Percentiles rank a stretch among this genome's conserved stretches.
These are phyloP conservation scores for Oncorhynchus gorbuscha DNA, from an alignment of 2,113 vertebrate species.

Conservation along the genomic window DNA sequence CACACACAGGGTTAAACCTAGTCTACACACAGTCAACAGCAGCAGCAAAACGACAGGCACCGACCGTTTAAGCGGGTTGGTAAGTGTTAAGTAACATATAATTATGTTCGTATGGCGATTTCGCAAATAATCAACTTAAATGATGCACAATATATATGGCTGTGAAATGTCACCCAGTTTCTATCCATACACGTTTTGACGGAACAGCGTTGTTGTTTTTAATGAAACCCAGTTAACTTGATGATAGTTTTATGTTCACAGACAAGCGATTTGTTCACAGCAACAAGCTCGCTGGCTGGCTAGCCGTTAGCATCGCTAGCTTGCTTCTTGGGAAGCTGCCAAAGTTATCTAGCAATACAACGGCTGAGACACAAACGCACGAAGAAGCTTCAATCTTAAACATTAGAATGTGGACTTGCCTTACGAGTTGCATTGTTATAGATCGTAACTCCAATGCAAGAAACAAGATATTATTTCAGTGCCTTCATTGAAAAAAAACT, in stretches of 20 bases:
- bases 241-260: background rate
- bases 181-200: too few relatives aligned
- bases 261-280: constrained; percentile 39
- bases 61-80: too few relatives aligned
- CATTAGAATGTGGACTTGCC: constrained; percentile 59
- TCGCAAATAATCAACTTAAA: too few relatives aligned
- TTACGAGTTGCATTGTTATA: constrained; percentile 67
- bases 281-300: constrained; percentile 61
- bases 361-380: constrained; percentile 16
- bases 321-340: constrained; percentile 52
- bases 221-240: background rate
- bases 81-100: too few relatives aligned
- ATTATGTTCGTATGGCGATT: too few relatives aligned
- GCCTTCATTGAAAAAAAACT: constrained; percentile 79
- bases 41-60: background rate
- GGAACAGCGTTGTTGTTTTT: background rate
- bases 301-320: constrained; percentile 58
- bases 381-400: constrained; percentile 17
- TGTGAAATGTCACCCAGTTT: too few relatives aligned
- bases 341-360: constrained; percentile 52
- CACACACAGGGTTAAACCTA: background rate
- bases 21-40: background rate
- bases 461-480: constrained; percentile 67
- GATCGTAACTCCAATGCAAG: constrained; percentile 55
- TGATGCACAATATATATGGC: too few relatives aligned